Evolutionary conservation across 1,140 invertebrate genomes (phyloP).

Genomic region (Pristionchus pacificus): DNA sequence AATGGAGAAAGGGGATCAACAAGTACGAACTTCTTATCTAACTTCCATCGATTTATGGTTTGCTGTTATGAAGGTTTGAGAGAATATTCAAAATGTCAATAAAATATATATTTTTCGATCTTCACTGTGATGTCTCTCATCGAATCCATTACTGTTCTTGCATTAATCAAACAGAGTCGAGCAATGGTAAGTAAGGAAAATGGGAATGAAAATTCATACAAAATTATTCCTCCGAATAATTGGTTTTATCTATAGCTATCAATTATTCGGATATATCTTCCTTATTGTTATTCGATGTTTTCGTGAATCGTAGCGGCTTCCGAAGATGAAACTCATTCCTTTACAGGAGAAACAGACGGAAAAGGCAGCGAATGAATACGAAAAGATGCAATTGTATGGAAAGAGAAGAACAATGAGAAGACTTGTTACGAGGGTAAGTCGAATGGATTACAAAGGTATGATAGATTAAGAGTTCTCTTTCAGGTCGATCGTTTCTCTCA

Average conservation of each 20-base stretch:
- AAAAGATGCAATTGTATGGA: slow-evolving; percentile 32
- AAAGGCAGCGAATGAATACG: slow-evolving; percentile 51
- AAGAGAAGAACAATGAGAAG: slow-evolving; percentile 2
- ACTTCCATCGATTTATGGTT: slow-evolving; percentile 56
- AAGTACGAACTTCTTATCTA: slow-evolving; percentile 51
- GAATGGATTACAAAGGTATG: neutral
- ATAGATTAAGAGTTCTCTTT: neutral
- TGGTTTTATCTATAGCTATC: neutral
- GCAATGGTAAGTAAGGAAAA: slow-evolving; percentile 42
- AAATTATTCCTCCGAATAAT: neutral
- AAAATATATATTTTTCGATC: neutral
- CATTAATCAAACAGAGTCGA: slow-evolving; percentile 50
- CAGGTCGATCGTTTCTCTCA: neutral
- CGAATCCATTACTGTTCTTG: slow-evolving; percentile 47
- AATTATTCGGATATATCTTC: neutral
- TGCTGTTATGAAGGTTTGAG: slow-evolving; percentile 45
- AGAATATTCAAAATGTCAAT: neutral
- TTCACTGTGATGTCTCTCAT: slow-evolving; percentile 51
- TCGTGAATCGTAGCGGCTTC: too few species aligned
- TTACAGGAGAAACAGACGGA: slow-evolving; percentile 40
- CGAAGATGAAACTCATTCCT: slow-evolving; percentile 7
- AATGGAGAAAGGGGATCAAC: slow-evolving; percentile 54
- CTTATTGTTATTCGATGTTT: too few species aligned
- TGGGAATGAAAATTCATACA: slow-evolving; percentile 5
- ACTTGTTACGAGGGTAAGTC: neutral